These are phyloP conservation scores for Oenanthe oenanthe DNA, from an alignment of 2,113 vertebrate genomes.

Conservation along the genomic window DNA sequence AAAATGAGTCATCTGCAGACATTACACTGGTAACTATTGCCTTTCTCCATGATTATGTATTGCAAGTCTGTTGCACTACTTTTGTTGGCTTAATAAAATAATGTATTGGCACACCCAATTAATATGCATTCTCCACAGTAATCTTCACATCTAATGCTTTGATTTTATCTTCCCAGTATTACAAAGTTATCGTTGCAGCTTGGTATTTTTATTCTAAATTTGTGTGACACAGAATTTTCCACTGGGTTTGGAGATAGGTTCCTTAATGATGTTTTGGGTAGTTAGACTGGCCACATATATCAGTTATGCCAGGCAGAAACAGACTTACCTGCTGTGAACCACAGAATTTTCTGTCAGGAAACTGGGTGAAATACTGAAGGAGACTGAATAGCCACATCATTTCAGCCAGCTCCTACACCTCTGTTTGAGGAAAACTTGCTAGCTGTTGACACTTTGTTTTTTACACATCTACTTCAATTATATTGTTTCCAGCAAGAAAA, in stretches of 20 bases:
- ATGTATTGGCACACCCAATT: not conserved
- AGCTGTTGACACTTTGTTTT: not conserved
- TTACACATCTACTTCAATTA: not conserved
- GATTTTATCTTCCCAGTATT: not conserved
- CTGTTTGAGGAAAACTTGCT: not conserved
- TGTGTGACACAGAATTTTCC: not conserved
- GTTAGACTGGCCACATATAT: not conserved
- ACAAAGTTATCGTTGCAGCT: not conserved
- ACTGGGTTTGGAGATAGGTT: not conserved
- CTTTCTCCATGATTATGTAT: not conserved
- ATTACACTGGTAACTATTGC: not conserved
- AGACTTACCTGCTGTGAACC: not conserved
- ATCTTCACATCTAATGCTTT: not conserved
- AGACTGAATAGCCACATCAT: not conserved
- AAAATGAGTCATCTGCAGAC: not conserved
- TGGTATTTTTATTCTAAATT: not conserved
- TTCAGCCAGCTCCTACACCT: not conserved
- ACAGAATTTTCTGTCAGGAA: not conserved
- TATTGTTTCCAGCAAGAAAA: not conserved
- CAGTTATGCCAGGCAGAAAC: not conserved
- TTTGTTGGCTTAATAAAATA: not conserved
- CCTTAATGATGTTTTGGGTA: not conserved
- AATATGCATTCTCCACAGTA: not conserved
- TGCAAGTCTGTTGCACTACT: not conserved
- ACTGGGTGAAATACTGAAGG: not conserved